Evolutionary conservation across 2,888 invertebrate genomes (phyloP).

Genomic region (Nymphalis c-album): DNA sequence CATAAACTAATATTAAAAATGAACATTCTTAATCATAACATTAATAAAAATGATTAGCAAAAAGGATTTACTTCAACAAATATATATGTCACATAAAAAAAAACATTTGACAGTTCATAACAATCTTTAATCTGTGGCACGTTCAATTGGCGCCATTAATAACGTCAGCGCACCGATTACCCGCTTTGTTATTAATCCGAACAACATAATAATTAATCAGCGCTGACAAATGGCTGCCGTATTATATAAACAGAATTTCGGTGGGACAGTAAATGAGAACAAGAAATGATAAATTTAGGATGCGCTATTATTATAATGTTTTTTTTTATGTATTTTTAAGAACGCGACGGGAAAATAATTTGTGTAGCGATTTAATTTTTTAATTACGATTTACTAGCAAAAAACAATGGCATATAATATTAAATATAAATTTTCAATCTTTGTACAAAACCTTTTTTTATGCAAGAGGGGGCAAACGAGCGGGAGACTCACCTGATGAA

Average conservation of each 20-base stretch:
- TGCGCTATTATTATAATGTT: constrained; percentile 37
- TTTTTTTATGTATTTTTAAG: not conserved
- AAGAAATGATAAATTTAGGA: constrained; percentile 41
- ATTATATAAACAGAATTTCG: constrained; percentile 53
- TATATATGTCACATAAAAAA: not conserved
- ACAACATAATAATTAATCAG: constrained; percentile 62
- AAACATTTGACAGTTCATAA: constrained; percentile 9
- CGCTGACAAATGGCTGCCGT: constrained; percentile 44
- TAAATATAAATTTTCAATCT: no score
- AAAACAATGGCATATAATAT: no score
- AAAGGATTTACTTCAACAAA: no score
- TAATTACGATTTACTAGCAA: no score
- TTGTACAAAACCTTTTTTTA: no score
- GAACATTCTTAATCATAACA: no score
- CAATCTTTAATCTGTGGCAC: constrained; percentile 32
- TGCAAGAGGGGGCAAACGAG: no score
- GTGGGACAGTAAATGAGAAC: constrained; percentile 55
- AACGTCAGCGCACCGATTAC: constrained; percentile 39
- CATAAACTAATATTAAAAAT: no score
- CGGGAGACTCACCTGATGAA: no score
- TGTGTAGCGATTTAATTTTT: no score
- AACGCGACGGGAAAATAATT: no score
- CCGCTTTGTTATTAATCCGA: constrained; percentile 45
- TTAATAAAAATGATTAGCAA: no score
- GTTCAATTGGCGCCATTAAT: constrained; percentile 35